Evolutionary conservation across 1,140 invertebrate genomes (phyloP).

Genomic region (Drosophila willistoni): DNA sequence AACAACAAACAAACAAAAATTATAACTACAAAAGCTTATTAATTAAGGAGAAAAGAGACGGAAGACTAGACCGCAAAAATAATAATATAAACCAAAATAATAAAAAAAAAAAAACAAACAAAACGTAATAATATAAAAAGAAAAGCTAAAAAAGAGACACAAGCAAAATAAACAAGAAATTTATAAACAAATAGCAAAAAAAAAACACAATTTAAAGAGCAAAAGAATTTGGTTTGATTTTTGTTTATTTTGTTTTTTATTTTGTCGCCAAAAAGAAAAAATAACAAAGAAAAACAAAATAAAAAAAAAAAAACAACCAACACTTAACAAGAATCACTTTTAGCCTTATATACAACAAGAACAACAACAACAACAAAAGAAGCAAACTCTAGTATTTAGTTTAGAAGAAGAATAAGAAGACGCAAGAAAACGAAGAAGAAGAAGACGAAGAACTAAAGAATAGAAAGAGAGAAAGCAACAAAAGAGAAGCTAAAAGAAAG

Average conservation of each 20-base stretch:
- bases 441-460: neutral
- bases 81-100: conserved; percentile 33
- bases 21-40: conserved; percentile 51
- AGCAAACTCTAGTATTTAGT: conserved; percentile 38
- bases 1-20: conserved; percentile 33
- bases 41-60: conserved; percentile 71
- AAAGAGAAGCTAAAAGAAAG: conserved; percentile 4
- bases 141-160: conserved; percentile 29
- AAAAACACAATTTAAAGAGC: conserved; percentile 32
- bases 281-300: conserved; percentile 19
- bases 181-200: conserved; percentile 15
- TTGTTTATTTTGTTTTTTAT: conserved; percentile 14
- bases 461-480: neutral
- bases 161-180: conserved; percentile 30
- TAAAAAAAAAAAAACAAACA: conserved; percentile 1
- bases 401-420: conserved; percentile 27
- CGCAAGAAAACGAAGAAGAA: conserved; percentile 15
- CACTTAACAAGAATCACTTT: conserved; percentile 56
- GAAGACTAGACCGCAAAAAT: conserved; percentile 71
- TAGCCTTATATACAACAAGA: conserved; percentile 72
- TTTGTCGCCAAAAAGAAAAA: conserved; percentile 16
- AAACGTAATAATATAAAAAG: conserved; percentile 8
- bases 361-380: conserved; percentile 4
- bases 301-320: conserved; percentile 13
- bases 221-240: conserved; percentile 57